Percentiles rank a stretch among this genome's conserved stretches.
Conservation (phyloP, 2,888 invertebrate species). For the Thymelicus acteon region DNA sequence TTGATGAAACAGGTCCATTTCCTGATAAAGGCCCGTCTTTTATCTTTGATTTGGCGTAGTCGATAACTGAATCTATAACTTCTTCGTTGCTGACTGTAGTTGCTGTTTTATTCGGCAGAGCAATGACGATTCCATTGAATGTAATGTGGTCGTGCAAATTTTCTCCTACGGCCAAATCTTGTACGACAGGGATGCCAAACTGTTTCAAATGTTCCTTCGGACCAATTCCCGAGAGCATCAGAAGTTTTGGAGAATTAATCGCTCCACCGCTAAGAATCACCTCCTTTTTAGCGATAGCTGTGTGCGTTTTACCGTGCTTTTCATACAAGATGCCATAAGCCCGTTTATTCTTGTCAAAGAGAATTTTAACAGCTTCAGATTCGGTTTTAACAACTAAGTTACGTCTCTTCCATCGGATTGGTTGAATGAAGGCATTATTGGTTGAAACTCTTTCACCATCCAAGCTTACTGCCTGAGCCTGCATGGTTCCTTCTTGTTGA, state of each 20-base stretch:
- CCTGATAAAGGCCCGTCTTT: slow-evolving; percentile 79
- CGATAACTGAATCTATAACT: slow-evolving; percentile 64
- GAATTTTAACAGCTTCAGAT: slow-evolving; percentile 80
- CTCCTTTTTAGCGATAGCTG: slow-evolving; percentile 63
- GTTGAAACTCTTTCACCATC: slow-evolving; percentile 85
- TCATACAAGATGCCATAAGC: slow-evolving; percentile 64
- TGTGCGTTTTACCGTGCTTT: slow-evolving; percentile 47
- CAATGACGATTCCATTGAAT: slow-evolving; percentile 77
- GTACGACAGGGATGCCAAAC: slow-evolving; percentile 55
- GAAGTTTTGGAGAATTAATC: slow-evolving; percentile 64
- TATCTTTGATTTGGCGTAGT: slow-evolving; percentile 60
- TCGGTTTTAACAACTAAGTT: slow-evolving; percentile 80
- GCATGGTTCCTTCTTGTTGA: slow-evolving; percentile 82
- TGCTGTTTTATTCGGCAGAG: slow-evolving; percentile 77
- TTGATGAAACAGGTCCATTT: slow-evolving; percentile 81
- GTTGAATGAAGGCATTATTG: slow-evolving; percentile 87
- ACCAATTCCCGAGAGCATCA: slow-evolving; percentile 72
- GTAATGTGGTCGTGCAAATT: slow-evolving; percentile 73
- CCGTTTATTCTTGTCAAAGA: slow-evolving; percentile 76
- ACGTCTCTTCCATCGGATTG: slow-evolving; percentile 81
- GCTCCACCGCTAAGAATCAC: slow-evolving; percentile 65
- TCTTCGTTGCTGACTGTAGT: slow-evolving; percentile 69
- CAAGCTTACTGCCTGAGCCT: slow-evolving; percentile 81
- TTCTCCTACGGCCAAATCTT: slow-evolving; percentile 66
- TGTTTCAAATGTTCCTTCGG: slow-evolving; percentile 59